A percentile compares a stretch with the other conserved stretches of the same genome.
Conservation (phyloP, 2,113 vertebrate genomes). For the Leucopsar rothschildi region DNA sequence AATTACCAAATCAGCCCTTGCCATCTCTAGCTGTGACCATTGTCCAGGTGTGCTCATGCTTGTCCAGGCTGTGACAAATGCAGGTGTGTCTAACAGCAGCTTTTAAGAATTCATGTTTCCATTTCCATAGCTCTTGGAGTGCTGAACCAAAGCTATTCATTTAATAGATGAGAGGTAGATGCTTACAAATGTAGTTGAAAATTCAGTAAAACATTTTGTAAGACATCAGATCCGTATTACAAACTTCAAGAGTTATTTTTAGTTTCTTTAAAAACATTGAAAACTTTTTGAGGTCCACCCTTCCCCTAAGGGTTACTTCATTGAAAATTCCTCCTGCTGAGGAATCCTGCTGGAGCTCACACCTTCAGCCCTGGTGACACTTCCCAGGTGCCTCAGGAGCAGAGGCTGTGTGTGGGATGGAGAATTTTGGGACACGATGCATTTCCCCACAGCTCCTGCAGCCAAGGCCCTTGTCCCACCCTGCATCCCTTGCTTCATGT, state of each 20-base stretch:
- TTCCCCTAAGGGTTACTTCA: not conserved
- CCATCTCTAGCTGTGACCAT: not conserved
- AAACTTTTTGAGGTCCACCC: rapidly evolving
- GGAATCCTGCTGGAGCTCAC: not conserved
- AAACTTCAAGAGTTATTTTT: not conserved
- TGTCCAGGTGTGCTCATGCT: not conserved
- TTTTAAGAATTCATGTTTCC: not conserved
- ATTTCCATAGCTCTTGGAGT: not conserved
- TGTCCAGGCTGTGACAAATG: not conserved
- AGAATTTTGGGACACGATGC: rapidly evolving
- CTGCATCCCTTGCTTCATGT: not conserved
- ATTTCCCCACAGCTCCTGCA: not conserved
- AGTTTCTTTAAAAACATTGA: not conserved
- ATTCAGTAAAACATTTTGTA: not conserved
- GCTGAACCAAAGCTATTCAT: not conserved
- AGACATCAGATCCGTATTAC: not conserved
- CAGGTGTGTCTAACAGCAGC: not conserved
- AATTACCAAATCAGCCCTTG: not conserved
- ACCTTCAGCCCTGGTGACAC: not conserved
- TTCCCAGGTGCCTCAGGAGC: not conserved
- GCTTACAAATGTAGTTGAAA: not conserved
- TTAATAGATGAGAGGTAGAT: not conserved
- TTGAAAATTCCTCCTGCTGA: not conserved
- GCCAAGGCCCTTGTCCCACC: not conserved
- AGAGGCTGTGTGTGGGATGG: rapidly evolving